Conservation (phyloP, 2,113 vertebrate species). For the Ibidorhyncha struthersii region DNA sequence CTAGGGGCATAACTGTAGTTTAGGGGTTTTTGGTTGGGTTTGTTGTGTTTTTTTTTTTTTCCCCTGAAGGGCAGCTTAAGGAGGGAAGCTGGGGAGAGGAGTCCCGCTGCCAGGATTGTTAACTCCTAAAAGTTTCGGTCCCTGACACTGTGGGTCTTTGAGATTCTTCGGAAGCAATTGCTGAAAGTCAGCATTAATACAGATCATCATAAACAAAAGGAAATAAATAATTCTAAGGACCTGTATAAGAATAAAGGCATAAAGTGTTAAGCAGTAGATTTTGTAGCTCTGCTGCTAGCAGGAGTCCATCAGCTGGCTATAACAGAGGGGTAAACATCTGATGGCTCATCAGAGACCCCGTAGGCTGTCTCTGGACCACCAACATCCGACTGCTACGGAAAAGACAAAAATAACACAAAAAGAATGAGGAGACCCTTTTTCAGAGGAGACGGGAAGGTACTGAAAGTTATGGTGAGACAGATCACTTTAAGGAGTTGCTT, state of each 20-base stretch:
- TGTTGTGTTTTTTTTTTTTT: too few species aligned
- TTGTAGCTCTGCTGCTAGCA: not conserved
- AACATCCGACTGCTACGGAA: not conserved
- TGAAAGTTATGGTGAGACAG: not conserved
- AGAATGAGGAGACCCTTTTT: not conserved
- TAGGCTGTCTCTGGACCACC: not conserved
- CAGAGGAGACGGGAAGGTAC: not conserved
- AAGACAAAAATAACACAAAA: not conserved
- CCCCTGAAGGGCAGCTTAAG: too few species aligned
- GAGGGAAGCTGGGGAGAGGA: too few species aligned
- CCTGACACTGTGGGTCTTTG: not conserved
- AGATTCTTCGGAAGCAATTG: not conserved
- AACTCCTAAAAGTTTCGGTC: not conserved
- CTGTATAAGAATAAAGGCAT: not conserved
- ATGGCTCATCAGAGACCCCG: not conserved
- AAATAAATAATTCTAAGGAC: not conserved
- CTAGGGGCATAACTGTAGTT: too few species aligned
- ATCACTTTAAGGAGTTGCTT: not conserved
- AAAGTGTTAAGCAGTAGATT: not conserved
- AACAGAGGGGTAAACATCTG: not conserved
- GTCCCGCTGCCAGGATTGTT: too few species aligned
- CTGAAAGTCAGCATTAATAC: not conserved
- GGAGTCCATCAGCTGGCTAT: not conserved
- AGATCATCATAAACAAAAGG: not conserved
- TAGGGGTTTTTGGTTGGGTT: too few species aligned